Evolutionary conservation across 2,888 invertebrate genomes (phyloP).

Genomic region (Opisthograptis luteolata): DNA sequence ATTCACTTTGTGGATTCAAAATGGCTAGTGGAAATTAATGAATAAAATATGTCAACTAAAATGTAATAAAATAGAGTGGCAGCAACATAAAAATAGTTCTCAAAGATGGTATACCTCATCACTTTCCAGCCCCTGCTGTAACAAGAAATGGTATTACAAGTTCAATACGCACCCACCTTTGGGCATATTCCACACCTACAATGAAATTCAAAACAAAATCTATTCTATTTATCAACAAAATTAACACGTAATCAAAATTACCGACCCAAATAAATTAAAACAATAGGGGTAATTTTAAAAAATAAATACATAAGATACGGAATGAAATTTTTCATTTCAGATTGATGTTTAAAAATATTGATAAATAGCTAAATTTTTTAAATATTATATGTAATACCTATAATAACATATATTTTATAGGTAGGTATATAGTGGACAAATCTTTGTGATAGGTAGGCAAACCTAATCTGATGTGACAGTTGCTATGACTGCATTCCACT

Average conservation of each 20-base stretch:
- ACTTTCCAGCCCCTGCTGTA: slow-evolving; percentile 96
- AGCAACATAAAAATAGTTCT: slow-evolving; percentile 84
- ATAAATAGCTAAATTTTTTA: slow-evolving; percentile 22
- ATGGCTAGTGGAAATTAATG: slow-evolving; percentile 80
- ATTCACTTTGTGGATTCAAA: slow-evolving; percentile 77
- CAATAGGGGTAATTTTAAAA: slow-evolving; percentile 31
- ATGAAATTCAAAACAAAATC: slow-evolving; percentile 52
- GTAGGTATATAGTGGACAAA: slow-evolving; percentile 13
- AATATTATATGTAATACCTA: slow-evolving; percentile 2
- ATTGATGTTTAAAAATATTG: slow-evolving; percentile 27
- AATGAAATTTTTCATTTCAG: slow-evolving; percentile 39
- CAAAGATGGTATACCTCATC: slow-evolving; percentile 91
- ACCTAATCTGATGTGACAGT: slow-evolving; percentile 61
- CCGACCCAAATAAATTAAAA: slow-evolving; percentile 32
- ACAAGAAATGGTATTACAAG: slow-evolving; percentile 85
- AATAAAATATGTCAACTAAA: slow-evolving; percentile 79
- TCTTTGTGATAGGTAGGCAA: slow-evolving; percentile 22
- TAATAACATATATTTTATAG: no score
- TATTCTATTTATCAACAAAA: slow-evolving; percentile 40
- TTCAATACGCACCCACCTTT: slow-evolving; percentile 84
- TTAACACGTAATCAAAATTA: slow-evolving; percentile 25
- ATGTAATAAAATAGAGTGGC: slow-evolving; percentile 80
- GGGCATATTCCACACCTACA: slow-evolving; percentile 70
- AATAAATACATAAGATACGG: slow-evolving; percentile 48
- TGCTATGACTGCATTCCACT: slow-evolving; percentile 73